Percentiles rank a stretch among this genome's conserved stretches.
Evolutionary conservation across 1,140 invertebrate genomes (phyloP).

Genomic region (Cyrtorhinus lividipennis): DNA sequence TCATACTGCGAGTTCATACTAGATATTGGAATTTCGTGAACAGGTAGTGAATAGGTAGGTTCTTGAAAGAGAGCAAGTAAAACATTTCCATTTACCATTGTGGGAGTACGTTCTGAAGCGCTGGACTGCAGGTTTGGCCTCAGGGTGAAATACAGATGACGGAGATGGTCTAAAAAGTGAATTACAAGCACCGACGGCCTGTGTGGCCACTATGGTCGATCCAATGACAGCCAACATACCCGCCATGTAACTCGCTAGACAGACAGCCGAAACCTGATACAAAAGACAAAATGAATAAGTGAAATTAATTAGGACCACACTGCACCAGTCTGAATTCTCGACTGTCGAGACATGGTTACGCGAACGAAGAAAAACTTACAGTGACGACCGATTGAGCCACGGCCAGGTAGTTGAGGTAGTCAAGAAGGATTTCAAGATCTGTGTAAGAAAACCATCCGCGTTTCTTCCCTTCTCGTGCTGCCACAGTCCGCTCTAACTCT

Average conservation of each 20-base stretch:
- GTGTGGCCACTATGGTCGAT: constrained; percentile 46
- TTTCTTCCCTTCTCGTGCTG: constrained; percentile 49
- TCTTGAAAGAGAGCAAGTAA: no score
- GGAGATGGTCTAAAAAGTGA: not conserved
- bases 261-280: constrained; percentile 42
- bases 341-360: not conserved
- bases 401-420: constrained; percentile 34
- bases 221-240: constrained; percentile 53
- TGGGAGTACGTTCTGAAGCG: no score
- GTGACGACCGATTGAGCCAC: constrained; percentile 41
- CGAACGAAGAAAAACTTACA: constrained; percentile 27
- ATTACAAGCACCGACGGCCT: constrained; percentile 29
- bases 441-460: constrained; percentile 76
- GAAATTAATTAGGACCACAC: not conserved
- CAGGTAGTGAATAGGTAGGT: no score
- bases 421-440: constrained; percentile 51
- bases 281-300: no score
- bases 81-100: no score
- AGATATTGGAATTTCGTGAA: no score
- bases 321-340: not conserved
- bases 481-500: constrained; percentile 52
- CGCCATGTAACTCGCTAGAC: constrained; percentile 53
- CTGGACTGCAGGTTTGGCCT: no score
- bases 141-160: not conserved
- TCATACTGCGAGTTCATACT: no score